phyloP scores from a whole-genome alignment of 2,888 invertebrate genomes.

The Aproaerema taeniolella region DNA sequence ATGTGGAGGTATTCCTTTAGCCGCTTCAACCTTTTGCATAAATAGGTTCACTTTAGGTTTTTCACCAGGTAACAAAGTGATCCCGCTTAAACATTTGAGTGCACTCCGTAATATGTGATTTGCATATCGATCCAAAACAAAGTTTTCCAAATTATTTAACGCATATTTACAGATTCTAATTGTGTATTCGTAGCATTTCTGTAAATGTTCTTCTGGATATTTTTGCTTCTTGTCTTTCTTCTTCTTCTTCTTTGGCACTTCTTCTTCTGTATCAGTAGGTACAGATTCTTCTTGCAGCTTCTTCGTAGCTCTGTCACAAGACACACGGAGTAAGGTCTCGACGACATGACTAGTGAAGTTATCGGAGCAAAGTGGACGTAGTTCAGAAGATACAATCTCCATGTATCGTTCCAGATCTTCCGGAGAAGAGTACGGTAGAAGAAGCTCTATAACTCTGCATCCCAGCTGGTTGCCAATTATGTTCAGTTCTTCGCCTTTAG shows the following conservation, averaged over 20 bases:
- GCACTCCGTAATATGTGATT: constrained; percentile 86
- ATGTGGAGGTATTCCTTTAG: constrained; percentile 56
- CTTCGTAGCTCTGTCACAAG: constrained; percentile 71
- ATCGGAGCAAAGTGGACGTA: constrained; percentile 85
- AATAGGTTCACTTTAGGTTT: constrained; percentile 60
- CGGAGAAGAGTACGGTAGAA: constrained; percentile 82
- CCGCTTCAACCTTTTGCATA: constrained; percentile 36
- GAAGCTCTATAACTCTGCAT: constrained; percentile 85
- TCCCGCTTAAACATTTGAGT: constrained; percentile 82
- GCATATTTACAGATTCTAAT: constrained; percentile 85
- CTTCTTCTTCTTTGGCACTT: constrained; percentile 43
- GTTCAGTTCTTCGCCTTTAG: constrained; percentile 82
- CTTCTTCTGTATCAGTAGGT: constrained; percentile 25
- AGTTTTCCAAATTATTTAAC: constrained; percentile 91
- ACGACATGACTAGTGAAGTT: constrained; percentile 88
- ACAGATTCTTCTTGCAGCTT: constrained; percentile 34
- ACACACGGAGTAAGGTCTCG: constrained; percentile 80
- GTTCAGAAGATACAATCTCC: constrained; percentile 78
- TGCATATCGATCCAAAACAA: constrained; percentile 86
- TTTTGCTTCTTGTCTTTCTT: constrained; percentile 29
- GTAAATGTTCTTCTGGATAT: constrained; percentile 65
- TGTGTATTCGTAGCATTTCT: constrained; percentile 80
- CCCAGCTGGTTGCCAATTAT: constrained; percentile 88
- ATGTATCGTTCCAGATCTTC: constrained; percentile 80
- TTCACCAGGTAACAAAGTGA: constrained; percentile 72